Percentiles rank a stretch among this genome's conserved stretches.
phyloP scores from a whole-genome alignment of 2,113 vertebrate species.

The Stegostoma tigrinum region DNA sequence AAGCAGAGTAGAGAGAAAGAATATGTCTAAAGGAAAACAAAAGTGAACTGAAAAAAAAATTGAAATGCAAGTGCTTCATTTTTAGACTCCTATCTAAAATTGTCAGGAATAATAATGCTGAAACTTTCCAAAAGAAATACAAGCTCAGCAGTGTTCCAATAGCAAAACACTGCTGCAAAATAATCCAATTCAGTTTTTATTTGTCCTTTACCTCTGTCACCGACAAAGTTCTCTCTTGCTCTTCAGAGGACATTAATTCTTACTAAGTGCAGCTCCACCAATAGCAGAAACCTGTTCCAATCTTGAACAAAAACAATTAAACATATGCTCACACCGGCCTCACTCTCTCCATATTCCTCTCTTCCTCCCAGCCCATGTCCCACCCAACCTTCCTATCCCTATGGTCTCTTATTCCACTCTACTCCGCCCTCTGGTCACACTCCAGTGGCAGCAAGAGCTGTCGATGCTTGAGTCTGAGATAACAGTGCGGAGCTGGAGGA shows the following conservation, averaged over 20 bases:
- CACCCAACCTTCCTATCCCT: not conserved
- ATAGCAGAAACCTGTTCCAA: not conserved
- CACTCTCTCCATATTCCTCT: not conserved
- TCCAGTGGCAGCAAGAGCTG: too few species aligned
- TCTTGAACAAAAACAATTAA: not conserved
- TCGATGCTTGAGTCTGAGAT: too few species aligned
- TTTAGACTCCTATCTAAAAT: not conserved
- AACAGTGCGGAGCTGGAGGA: too few species aligned
- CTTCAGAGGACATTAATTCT: not conserved
- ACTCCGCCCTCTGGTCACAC: not conserved
- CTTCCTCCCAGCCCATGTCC: not conserved
- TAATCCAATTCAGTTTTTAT: not conserved
- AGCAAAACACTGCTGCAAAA: not conserved
- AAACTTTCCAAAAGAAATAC: slow-evolving; percentile 21
- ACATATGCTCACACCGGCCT: not conserved
- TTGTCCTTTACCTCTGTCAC: not conserved
- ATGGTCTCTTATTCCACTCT: not conserved
- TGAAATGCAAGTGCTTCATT: not conserved
- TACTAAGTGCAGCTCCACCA: not conserved
- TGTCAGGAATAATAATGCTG: not conserved
- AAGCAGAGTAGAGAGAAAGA: not conserved
- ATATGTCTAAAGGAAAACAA: not conserved
- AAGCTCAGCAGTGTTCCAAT: not conserved
- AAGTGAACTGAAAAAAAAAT: not conserved
- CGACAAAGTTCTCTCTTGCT: not conserved